Conservation (phyloP, 2,888 invertebrate genomes). For the Prosopocoilus inquinatus region DNA sequence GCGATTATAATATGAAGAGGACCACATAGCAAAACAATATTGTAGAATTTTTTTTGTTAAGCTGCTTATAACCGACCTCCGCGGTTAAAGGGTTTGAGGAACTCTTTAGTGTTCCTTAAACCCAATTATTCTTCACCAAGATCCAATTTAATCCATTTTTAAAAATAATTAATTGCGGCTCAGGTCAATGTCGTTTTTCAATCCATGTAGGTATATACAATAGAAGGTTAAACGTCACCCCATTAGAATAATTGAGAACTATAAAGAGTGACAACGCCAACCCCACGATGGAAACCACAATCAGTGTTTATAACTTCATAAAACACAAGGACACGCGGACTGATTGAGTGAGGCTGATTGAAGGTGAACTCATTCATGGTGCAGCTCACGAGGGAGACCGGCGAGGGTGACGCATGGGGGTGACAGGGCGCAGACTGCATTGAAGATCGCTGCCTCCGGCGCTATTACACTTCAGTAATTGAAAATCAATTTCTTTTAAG, state of each 20-base stretch:
- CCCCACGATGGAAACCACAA: slow-evolving; percentile 31
- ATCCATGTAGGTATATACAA: slow-evolving; percentile 14
- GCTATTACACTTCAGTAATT: slow-evolving; percentile 34
- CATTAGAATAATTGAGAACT: slow-evolving; percentile 23
- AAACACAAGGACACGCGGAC: slow-evolving; percentile 36
- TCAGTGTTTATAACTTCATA: slow-evolving; percentile 41
- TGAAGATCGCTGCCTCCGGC: slow-evolving; percentile 27
- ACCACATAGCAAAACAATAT: too few relatives aligned
- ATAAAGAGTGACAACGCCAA: slow-evolving; percentile 19
- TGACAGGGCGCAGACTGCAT: slow-evolving; percentile 22
- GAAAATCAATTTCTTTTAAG: slow-evolving; percentile 34
- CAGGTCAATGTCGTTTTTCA: not conserved
- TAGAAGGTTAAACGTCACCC: slow-evolving; percentile 20
- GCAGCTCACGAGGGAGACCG: slow-evolving; percentile 23
- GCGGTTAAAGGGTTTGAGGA: too few relatives aligned
- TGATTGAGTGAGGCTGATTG: slow-evolving; percentile 34
- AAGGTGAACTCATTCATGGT: slow-evolving; percentile 33
- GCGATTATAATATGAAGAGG: too few relatives aligned
- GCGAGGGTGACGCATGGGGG: slow-evolving; percentile 21
- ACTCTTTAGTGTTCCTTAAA: too few relatives aligned
- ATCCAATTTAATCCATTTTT: too few relatives aligned
- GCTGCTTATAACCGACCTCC: too few relatives aligned
- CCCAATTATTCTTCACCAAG: too few relatives aligned
- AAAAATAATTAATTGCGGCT: not conserved
- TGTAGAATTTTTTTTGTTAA: too few relatives aligned